Conservation (phyloP, 2,888 invertebrate genomes). For the Drosophila mimica region DNA sequence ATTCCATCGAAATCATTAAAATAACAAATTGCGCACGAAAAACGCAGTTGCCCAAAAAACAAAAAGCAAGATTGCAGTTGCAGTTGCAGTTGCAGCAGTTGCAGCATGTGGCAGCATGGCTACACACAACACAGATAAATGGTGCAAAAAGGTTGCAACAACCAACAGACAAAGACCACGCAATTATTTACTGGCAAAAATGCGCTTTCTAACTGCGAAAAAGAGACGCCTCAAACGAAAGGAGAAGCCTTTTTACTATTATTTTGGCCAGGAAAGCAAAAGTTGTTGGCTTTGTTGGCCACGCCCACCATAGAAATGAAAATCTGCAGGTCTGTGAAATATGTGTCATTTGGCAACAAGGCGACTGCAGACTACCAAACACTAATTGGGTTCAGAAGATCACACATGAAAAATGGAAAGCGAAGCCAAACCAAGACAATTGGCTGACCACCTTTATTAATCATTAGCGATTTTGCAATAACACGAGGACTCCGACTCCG, state of each 20-base stretch:
- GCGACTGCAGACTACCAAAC: conserved; percentile 16
- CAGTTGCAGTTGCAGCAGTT: conserved; percentile 13
- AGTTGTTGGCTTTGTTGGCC: conserved; percentile 25
- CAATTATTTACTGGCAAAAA: conserved; percentile 51
- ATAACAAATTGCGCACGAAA: conserved; percentile 79
- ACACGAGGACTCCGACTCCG: neutral
- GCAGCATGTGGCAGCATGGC: conserved; percentile 47
- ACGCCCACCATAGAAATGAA: conserved; percentile 59
- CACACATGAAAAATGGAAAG: conserved; percentile 67
- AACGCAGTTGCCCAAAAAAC: conserved; percentile 61
- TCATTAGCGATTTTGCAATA: conserved; percentile 44
- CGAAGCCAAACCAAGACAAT: conserved; percentile 35
- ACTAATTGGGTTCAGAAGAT: conserved; percentile 74
- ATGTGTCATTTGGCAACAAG: conserved; percentile 65
- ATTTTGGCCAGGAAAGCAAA: conserved; percentile 61
- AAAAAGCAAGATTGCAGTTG: conserved; percentile 37
- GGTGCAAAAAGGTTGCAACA: conserved; percentile 71
- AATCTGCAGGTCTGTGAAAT: conserved; percentile 54
- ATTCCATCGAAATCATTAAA: conserved; percentile 80
- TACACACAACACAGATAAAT: conserved; percentile 61
- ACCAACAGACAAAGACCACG: conserved; percentile 30
- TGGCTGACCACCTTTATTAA: conserved; percentile 60
- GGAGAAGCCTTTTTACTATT: conserved; percentile 20
- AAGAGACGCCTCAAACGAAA: conserved; percentile 33
- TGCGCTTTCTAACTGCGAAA: conserved; percentile 67